phyloP scores from a whole-genome alignment of 2,888 invertebrate species.

The Harmothoe impar region DNA sequence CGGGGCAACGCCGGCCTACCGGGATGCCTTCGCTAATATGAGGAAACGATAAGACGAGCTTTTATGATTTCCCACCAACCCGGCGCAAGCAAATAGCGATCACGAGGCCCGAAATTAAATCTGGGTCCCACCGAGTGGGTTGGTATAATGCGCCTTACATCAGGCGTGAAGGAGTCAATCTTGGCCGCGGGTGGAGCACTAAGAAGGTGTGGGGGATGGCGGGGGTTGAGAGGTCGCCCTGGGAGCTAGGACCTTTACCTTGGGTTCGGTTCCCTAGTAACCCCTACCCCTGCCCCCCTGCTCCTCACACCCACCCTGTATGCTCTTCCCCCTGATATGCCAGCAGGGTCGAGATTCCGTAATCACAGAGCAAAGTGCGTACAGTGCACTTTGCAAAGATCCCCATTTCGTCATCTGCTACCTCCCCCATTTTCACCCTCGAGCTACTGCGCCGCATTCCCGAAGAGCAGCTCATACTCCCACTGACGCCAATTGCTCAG shows the following conservation, averaged over 20 bases:
- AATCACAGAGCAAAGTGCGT: background rate
- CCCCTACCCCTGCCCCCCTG: background rate
- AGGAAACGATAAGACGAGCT: conserved; percentile 43
- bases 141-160: background rate
- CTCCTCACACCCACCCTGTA: background rate
- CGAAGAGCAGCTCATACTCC: background rate
- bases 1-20: conserved; percentile 5
- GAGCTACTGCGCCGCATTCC: background rate
- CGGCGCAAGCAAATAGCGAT: conserved; percentile 31
- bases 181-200: background rate
- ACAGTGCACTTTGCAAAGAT: background rate
- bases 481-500: background rate
- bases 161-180: conserved; percentile 26
- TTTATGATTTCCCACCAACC: conserved; percentile 44
- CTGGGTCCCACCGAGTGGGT: background rate
- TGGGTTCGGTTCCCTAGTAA: background rate
- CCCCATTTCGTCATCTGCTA: background rate
- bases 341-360: background rate
- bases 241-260: conserved; percentile 6
- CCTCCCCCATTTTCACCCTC: background rate
- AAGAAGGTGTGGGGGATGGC: background rate
- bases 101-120: conserved; percentile 16
- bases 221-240: background rate
- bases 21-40: conserved; percentile 36
- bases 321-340: background rate